Evolutionary conservation across 2,888 invertebrate species (phyloP).

Genomic region (Craniophora ligustri): DNA sequence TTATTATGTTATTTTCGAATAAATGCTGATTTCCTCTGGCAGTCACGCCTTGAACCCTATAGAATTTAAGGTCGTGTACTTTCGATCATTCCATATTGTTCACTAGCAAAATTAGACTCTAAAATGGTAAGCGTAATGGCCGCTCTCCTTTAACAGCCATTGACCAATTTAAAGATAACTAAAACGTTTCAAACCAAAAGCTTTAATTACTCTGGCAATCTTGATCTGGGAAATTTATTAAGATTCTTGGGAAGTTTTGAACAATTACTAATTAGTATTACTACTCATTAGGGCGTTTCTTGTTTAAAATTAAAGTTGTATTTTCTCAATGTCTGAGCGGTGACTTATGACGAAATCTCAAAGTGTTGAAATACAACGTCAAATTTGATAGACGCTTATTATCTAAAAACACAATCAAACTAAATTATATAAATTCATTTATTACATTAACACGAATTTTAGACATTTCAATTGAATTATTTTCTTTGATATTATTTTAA

Average conservation of each 20-base stretch:
- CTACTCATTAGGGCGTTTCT: not conserved
- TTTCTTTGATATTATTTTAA: too few relatives aligned
- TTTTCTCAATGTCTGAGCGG: too few relatives aligned
- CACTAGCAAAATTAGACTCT: slow-evolving; percentile 12
- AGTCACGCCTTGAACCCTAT: slow-evolving; percentile 8
- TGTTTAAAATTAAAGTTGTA: too few relatives aligned
- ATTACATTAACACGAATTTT: too few relatives aligned
- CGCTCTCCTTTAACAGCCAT: slow-evolving; percentile 14
- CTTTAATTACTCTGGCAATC: slow-evolving; percentile 28
- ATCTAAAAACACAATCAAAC: too few relatives aligned
- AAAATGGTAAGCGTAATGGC: slow-evolving; percentile 1
- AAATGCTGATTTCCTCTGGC: slow-evolving; percentile 18
- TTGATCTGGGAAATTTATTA: slow-evolving; percentile 4
- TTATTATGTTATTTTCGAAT: not conserved
- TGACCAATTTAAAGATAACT: slow-evolving; percentile 23
- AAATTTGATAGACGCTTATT: too few relatives aligned
- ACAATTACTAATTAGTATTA: slow-evolving; percentile 1
- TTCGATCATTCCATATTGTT: slow-evolving; percentile 13
- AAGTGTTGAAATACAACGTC: too few relatives aligned
- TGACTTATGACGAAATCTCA: too few relatives aligned
- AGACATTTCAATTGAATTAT: too few relatives aligned
- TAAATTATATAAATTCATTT: too few relatives aligned
- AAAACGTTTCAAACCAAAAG: slow-evolving; percentile 24
- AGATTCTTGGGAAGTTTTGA: slow-evolving; percentile 4
- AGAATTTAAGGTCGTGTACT: not conserved